These are phyloP conservation scores for Odontocolon sp. DNA, from an alignment of 2,888 invertebrate species.

Conservation along the genomic window DNA sequence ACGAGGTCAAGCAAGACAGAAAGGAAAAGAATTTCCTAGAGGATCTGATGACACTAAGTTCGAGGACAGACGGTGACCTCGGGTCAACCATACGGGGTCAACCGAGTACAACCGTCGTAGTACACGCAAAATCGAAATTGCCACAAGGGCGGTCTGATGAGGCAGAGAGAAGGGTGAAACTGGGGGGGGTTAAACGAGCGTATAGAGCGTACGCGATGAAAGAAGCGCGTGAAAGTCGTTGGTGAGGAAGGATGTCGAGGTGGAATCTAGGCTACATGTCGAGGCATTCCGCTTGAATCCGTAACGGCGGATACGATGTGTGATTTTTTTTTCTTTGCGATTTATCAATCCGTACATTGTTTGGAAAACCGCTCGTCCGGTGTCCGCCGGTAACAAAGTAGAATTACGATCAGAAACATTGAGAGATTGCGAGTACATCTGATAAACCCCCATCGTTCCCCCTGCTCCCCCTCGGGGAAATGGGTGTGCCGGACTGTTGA, in stretches of 20 bases:
- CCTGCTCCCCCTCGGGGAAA: background rate
- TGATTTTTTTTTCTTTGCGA: background rate
- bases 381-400: background rate
- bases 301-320: background rate
- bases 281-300: constrained; percentile 62
- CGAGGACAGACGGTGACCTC: constrained; percentile 27
- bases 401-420: background rate
- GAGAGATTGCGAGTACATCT: background rate
- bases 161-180: too few species aligned
- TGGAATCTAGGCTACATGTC: constrained; percentile 66
- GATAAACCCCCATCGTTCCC: background rate
- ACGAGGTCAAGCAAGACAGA: background rate
- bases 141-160: too few species aligned
- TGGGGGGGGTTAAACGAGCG: constrained; percentile 12
- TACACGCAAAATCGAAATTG: constrained; percentile 41
- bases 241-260: constrained; percentile 41
- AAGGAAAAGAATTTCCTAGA: constrained; percentile 13
- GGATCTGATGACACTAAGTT: background rate
- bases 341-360: background rate
- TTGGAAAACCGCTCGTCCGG: background rate
- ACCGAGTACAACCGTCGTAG: constrained; percentile 3
- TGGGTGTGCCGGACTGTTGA: constrained; percentile 62
- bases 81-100: constrained; percentile 27
- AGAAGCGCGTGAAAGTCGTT: constrained; percentile 49
- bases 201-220: constrained; percentile 9